These are phyloP conservation scores for Clusia tigrina DNA, from an alignment of 2,888 invertebrate genomes.

Conservation along the genomic window DNA sequence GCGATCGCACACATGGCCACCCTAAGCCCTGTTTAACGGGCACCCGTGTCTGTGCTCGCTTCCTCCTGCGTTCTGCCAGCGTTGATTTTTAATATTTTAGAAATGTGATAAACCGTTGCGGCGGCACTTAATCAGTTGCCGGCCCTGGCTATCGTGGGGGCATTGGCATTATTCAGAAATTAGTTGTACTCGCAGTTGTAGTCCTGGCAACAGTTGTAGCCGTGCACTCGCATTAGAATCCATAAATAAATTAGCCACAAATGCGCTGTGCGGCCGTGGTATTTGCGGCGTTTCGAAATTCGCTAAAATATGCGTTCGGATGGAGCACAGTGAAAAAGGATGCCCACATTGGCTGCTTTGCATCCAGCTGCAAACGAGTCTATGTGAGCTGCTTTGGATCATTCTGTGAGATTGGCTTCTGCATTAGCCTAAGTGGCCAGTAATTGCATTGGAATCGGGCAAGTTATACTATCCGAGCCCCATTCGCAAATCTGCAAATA, in stretches of 20 bases:
- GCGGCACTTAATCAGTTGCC: neutral
- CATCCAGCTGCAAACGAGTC: neutral
- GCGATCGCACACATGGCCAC: neutral
- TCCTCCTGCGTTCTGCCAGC: neutral
- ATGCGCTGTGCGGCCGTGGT: constrained; percentile 5
- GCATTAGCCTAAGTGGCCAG: no score
- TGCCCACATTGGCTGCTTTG: neutral
- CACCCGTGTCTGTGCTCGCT: no score
- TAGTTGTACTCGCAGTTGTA: neutral
- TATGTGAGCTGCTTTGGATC: neutral
- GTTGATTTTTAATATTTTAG: constrained; percentile 12
- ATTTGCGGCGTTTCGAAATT: constrained; percentile 16
- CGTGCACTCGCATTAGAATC: neutral
- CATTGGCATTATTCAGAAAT: neutral
- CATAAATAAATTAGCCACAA: neutral
- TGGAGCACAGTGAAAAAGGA: no score
- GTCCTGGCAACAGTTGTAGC: neutral
- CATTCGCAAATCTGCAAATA: no score
- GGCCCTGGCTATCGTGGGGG: neutral
- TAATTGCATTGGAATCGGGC: no score
- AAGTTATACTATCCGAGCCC: no score
- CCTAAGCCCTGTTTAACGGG: no score
- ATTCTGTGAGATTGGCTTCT: neutral
- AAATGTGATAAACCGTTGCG: neutral
- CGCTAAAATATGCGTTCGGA: constrained; percentile 18